These are phyloP conservation scores for Caenorhabditis angaria DNA, from an alignment of 2,888 invertebrate species.

Conservation along the genomic window DNA sequence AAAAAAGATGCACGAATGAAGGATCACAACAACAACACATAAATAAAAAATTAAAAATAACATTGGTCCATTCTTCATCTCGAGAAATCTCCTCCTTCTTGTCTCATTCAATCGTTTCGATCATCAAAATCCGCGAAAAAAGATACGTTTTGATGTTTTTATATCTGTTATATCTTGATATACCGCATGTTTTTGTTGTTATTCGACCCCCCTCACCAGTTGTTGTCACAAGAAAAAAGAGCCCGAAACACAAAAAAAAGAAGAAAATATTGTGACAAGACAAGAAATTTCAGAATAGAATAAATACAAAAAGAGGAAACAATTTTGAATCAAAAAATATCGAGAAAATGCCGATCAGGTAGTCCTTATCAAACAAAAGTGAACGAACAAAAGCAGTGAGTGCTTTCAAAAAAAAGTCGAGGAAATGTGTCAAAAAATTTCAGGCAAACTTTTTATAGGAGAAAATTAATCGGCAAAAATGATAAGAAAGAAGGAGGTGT, in stretches of 20 bases:
- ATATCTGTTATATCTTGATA: too few relatives aligned
- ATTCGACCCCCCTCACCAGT: conserved; percentile 23
- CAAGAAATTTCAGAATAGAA: background rate
- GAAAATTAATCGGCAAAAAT: background rate
- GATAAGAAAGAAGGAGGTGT: too few relatives aligned
- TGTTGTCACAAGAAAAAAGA: too few relatives aligned
- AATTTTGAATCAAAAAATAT: background rate
- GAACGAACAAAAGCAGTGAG: background rate
- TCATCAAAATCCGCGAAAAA: too few relatives aligned
- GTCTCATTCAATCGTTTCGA: too few relatives aligned
- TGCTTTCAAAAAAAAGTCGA: background rate
- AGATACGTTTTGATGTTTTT: conserved; percentile 2
- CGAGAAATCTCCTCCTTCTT: too few relatives aligned
- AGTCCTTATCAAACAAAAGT: background rate
- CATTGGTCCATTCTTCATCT: background rate
- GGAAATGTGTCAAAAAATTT: conserved; percentile 1
- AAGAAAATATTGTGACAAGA: background rate
- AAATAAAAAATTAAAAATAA: background rate
- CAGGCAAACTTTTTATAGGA: background rate
- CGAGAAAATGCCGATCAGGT: background rate
- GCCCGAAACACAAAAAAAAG: background rate
- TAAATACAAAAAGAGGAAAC: background rate
- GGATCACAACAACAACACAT: background rate
- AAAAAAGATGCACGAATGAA: background rate
- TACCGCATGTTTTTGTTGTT: conserved; percentile 37